Evolutionary conservation across 2,888 invertebrate genomes (phyloP).

Genomic region (Drosophila eohydei): DNA sequence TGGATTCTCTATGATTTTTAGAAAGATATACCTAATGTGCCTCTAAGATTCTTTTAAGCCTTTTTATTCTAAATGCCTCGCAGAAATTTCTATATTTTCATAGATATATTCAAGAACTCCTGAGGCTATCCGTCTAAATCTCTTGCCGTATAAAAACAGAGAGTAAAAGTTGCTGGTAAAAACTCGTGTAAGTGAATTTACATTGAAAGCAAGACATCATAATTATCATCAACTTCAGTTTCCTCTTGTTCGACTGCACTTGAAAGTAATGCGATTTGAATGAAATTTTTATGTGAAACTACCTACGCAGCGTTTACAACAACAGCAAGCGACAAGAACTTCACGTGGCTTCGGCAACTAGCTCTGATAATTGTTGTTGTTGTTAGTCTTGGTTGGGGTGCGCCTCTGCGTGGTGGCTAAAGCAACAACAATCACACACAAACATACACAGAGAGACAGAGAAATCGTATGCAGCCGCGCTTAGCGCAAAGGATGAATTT

Average conservation of each 20-base stretch:
- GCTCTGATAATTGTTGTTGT: slow-evolving; percentile 18
- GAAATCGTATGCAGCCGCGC: slow-evolving; percentile 32
- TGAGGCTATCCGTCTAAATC: background rate
- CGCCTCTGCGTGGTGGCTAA: slow-evolving; percentile 59
- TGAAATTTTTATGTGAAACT: slow-evolving; percentile 68
- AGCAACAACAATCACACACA: slow-evolving; percentile 14
- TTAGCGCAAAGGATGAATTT: slow-evolving; percentile 11
- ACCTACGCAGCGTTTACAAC: slow-evolving; percentile 72
- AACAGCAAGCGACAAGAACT: slow-evolving; percentile 23
- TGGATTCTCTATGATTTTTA: no score
- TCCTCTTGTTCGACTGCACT: slow-evolving; percentile 13
- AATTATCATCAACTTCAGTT: background rate
- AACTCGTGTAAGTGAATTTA: background rate
- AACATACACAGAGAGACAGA: background rate
- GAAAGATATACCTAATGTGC: no score
- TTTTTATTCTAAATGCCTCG: no score
- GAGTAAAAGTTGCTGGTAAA: background rate
- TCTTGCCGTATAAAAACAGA: background rate
- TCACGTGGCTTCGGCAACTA: slow-evolving; percentile 54
- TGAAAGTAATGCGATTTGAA: slow-evolving; percentile 52
- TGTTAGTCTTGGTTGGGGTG: slow-evolving; percentile 66
- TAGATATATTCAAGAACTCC: background rate
- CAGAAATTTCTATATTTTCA: background rate
- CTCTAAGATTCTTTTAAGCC: no score
- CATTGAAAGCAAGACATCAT: background rate